phyloP scores from a whole-genome alignment of 2,888 invertebrate genomes.

The Endotricha flammealis region DNA sequence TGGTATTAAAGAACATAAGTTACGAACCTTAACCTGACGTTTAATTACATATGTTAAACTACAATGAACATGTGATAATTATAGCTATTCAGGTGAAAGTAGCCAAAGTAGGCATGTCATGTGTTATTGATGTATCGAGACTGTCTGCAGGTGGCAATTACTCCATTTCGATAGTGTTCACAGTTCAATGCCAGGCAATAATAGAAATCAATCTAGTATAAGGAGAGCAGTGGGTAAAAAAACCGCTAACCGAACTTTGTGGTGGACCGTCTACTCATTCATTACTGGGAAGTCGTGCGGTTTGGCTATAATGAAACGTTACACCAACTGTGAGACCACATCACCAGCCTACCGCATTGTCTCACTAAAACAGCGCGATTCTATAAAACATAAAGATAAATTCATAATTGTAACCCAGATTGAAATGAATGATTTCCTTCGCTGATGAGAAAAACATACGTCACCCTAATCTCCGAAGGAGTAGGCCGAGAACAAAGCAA shows the following conservation, averaged over 20 bases:
- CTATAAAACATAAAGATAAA: no score
- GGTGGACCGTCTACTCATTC: slow-evolving; percentile 54
- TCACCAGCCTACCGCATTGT: slow-evolving; percentile 29
- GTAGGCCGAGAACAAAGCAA: no score
- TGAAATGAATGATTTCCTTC: no score
- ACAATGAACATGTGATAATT: slow-evolving; percentile 24
- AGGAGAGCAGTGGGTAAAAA: slow-evolving; percentile 60
- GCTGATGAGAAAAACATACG: no score
- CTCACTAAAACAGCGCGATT: slow-evolving; percentile 23
- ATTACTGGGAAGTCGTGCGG: slow-evolving; percentile 54
- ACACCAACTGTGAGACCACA: slow-evolving; percentile 41
- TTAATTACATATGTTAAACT: slow-evolving; percentile 10
- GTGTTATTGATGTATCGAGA: slow-evolving; percentile 30
- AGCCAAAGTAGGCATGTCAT: slow-evolving; percentile 29
- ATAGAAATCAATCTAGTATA: slow-evolving; percentile 62
- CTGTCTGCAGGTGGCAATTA: slow-evolving; percentile 47
- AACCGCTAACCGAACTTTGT: slow-evolving; percentile 64
- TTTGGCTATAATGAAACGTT: slow-evolving; percentile 63
- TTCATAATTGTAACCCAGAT: no score
- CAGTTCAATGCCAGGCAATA: slow-evolving; percentile 50
- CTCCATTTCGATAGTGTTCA: slow-evolving; percentile 53
- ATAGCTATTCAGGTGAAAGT: slow-evolving; percentile 29
- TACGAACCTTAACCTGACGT: slow-evolving; percentile 12
- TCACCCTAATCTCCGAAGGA: no score
- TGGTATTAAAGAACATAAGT: slow-evolving; percentile 4